Percentiles rank a stretch among this genome's conserved stretches.
Conservation (phyloP, 2,113 vertebrate species). For the Callipepla californica region DNA sequence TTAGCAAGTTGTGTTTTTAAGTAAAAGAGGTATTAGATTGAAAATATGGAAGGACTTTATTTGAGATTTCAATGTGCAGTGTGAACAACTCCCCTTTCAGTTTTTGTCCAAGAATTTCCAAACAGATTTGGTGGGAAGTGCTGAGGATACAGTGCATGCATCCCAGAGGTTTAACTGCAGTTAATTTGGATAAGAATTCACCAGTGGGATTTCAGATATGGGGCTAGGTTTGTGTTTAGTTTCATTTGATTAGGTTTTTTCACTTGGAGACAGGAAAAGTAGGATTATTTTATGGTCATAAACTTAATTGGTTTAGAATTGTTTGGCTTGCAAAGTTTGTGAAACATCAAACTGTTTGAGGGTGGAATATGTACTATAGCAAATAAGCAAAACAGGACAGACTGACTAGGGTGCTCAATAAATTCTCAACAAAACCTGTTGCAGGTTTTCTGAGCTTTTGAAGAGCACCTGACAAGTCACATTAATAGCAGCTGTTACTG, state of each 20-base stretch:
- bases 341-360: slow-evolving; percentile 7
- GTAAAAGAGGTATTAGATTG: neutral
- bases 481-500: slow-evolving; percentile 27
- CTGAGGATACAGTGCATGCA: accelerated
- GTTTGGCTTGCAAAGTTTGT: slow-evolving; percentile 34
- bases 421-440: slow-evolving; percentile 52
- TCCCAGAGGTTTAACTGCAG: neutral
- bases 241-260: neutral
- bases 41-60: neutral
- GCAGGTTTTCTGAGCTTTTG: slow-evolving; percentile 45
- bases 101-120: neutral
- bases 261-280: neutral
- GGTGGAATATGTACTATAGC: slow-evolving; percentile 8
- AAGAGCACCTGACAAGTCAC: slow-evolving; percentile 55
- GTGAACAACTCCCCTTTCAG: neutral
- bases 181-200: neutral
- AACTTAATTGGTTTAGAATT: neutral
- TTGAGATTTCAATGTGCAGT: neutral
- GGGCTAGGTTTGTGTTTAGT: neutral
- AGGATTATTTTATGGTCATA: neutral
- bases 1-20: neutral
- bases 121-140: neutral
- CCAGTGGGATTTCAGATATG: neutral
- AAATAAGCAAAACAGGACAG: slow-evolving; percentile 20
- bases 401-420: slow-evolving; percentile 29